These are phyloP conservation scores for Rhinopomastus cyanomelas DNA, from an alignment of 2,113 vertebrate species.

Conservation along the genomic window DNA sequence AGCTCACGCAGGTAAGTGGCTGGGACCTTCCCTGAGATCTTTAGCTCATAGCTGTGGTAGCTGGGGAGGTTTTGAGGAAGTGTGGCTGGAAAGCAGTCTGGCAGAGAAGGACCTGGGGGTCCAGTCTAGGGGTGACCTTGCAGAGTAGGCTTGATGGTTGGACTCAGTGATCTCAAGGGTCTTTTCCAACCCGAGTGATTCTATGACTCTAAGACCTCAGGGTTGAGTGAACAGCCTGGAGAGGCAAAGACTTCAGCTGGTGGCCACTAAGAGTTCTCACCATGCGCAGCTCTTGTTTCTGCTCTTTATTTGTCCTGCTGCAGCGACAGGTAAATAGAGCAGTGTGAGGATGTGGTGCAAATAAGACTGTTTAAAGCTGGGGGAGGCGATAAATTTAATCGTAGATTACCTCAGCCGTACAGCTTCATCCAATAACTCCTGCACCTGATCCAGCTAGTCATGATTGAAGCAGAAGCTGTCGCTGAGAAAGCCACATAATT, in stretches of 20 bases:
- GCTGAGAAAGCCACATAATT: conserved; percentile 30
- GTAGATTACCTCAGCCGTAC: background rate
- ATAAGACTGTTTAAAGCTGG: conserved; percentile 18
- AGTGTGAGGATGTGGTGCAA: background rate
- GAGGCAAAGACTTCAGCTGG: background rate
- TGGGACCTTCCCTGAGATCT: background rate
- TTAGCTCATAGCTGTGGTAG: background rate
- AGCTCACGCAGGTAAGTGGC: conserved; percentile 68
- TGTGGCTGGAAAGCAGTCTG: too few species aligned
- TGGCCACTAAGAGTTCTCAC: background rate
- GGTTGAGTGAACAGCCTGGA: background rate
- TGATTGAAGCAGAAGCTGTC: background rate
- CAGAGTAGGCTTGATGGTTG: too few species aligned
- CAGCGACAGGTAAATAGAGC: background rate
- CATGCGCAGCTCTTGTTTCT: background rate
- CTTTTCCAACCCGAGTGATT: too few species aligned
- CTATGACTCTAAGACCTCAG: too few species aligned
- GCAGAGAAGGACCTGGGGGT: too few species aligned
- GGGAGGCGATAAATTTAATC: background rate
- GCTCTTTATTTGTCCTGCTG: background rate
- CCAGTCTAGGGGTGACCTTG: too few species aligned
- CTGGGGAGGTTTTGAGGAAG: too few species aligned
- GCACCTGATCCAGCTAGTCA: conserved; percentile 6
- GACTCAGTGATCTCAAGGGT: too few species aligned
- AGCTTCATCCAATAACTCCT: conserved; percentile 25